Conservation (phyloP, 1,140 invertebrate species). For the Ridgeia piscesae region DNA sequence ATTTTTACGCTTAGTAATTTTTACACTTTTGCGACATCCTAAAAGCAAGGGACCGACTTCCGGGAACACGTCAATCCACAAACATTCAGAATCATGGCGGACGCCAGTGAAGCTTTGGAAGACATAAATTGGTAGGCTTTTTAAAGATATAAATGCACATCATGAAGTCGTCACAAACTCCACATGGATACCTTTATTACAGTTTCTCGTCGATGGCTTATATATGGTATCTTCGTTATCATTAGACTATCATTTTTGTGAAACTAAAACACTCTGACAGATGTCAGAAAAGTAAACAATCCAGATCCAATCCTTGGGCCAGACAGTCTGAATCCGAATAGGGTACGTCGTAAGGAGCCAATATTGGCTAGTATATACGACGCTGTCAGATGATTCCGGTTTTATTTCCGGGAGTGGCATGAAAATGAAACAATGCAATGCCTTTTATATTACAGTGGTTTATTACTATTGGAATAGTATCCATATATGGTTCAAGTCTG, state of each 20-base stretch:
- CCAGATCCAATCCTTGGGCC: not conserved
- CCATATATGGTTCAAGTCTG: not conserved
- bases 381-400: not conserved
- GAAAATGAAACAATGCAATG: no score
- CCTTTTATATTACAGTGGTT: not conserved
- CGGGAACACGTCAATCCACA: not conserved
- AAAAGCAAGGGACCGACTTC: not conserved
- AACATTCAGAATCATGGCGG: not conserved
- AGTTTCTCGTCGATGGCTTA: not conserved
- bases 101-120: not conserved
- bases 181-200: not conserved
- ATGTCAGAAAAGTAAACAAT: slow-evolving; percentile 6
- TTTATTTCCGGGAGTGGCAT: not conserved
- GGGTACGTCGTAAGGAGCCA: no score
- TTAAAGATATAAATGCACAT: not conserved
- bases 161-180: not conserved
- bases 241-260: not conserved
- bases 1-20: not conserved
- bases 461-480: not conserved
- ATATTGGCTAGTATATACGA: no score
- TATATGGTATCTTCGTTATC: not conserved
- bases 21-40: not conserved
- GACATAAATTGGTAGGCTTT: not conserved
- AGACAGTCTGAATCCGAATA: no score
- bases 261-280: not conserved